Evolutionary conservation across 2,113 vertebrate species (phyloP).

Genomic region (Psephotus haematonotus): DNA sequence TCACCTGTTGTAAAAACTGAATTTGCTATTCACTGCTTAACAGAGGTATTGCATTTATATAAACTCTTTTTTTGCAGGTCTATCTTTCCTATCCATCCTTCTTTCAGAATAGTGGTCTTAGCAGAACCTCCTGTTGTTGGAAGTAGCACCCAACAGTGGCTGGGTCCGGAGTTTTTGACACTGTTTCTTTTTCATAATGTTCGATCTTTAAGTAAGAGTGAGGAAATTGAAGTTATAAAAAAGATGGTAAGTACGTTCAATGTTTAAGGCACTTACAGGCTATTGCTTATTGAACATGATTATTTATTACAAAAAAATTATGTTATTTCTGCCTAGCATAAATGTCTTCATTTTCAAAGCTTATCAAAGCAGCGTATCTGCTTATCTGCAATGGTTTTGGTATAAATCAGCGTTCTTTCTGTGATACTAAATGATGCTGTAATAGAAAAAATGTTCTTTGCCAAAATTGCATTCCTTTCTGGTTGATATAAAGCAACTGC

Average conservation of each 20-base stretch:
- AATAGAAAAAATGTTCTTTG: background rate
- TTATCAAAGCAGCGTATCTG: background rate
- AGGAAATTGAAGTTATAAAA: slow-evolving; percentile 87
- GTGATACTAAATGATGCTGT: background rate
- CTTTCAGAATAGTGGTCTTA: slow-evolving; percentile 91
- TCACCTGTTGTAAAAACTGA: background rate
- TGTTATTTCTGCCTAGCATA: background rate
- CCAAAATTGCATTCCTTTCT: background rate
- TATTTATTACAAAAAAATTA: background rate
- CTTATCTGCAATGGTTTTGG: background rate
- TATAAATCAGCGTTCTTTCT: background rate
- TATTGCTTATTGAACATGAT: background rate
- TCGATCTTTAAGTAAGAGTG: slow-evolving; percentile 80
- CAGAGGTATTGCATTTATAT: background rate
- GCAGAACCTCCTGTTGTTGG: slow-evolving; percentile 90
- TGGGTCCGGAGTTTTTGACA: slow-evolving; percentile 92
- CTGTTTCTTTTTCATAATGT: slow-evolving; percentile 93
- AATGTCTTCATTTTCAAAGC: background rate
- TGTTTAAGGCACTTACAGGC: background rate
- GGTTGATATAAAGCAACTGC: background rate
- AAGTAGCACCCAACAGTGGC: slow-evolving; percentile 88
- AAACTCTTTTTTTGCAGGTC: slow-evolving; percentile 72
- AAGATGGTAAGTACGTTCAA: slow-evolving; percentile 80
- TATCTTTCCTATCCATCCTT: slow-evolving; percentile 89
- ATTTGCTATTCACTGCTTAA: background rate